Base-by-base conservation (phyloP, 2,888 invertebrate species). In the Conistra vaccinii region DNA sequence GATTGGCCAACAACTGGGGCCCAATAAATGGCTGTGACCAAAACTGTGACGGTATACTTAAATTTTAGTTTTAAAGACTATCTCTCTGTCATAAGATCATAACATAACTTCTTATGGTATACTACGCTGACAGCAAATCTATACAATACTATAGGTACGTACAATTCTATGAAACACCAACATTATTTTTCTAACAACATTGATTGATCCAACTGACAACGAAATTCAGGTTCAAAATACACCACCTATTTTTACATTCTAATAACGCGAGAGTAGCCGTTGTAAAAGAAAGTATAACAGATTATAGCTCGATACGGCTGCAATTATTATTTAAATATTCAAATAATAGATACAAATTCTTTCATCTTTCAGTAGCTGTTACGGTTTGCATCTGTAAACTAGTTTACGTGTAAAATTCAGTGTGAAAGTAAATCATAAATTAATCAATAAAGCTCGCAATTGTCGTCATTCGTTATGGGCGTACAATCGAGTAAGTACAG, bases 351-450 rank as follows among this genome's bases (percentile, higher is more conserved):
- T 20, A 29, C 9, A 32, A n/a, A 39, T 58, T 39, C 3, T 48
- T 48, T 32, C 35, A 62, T 23, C 3, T 69, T 65, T 48, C 58
- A 58, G 42, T 53, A 66, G 51, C 39, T 20, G 48, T 53, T 72
- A 60, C 63, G 48, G 55, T 35, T 26, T 14, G 2, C 9, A 12
- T 48, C n/a, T 4, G 23, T 63, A 66, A 74, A 69, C 39, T 55
- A 69, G 53, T 84, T 66, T 57, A 61, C 17, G 39, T 67, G 9
- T 55, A 53, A 83, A 76, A 75, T 76, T 75, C 74, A 53, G 69
- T 81, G 81, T 77, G 78, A 87, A 85, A 87, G 81, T 78, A 73
- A 76, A 82, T 78, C 68, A 75, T 72, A 85, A 83, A 78, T 72
- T 69, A 39, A 63, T 72, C 57, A 80, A 73, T 85, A 70, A 79